Base-by-base conservation (phyloP, 2,113 vertebrate genomes). In the Tetrao urogallus region DNA sequence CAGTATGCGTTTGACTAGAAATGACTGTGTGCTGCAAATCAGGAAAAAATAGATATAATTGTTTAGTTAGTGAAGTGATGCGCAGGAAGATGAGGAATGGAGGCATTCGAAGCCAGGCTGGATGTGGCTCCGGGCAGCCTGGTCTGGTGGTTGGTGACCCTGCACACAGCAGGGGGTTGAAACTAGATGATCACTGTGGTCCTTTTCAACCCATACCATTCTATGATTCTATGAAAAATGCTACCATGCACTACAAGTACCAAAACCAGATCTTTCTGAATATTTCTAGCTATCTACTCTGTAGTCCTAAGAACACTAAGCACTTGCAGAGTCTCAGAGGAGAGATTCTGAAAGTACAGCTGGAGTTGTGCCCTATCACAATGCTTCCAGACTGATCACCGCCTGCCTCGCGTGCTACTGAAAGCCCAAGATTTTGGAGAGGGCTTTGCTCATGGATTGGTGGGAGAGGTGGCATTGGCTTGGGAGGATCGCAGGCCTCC, bases 1-100 rank as follows among this genome's bases (percentile, higher is more conserved):
- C 57, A 90, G 58, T 10, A 27, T 57, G 74, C 87, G 89, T 93
- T 90, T 94, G 93, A 94, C 94, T 96, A 72, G 86, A 96, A 95
- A 96, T 97, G 94, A 80, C 84, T 95, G 86, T 8, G 36, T 58
- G 71, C 92, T 80, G 85, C 93, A 86, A 69, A 38, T 9, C 28
- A 87, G 47, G 38, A 10, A 2, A 27, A 72, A 82, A 42, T 71
- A 83, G 11, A 32, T 57, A 92, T 11, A 25, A 64, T 83, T 82
- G 89, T 79, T 94, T 80, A 80, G 85, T 64, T 69, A 69, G 66
- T 43, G 69, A 19, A 40, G 77, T 21, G 32, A 65, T 30, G 13
- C 74, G 67, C 28, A 70, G 30, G 58, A 78, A 74, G 72, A 66
- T 11, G 48, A 50, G 48, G 48, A 50, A 50, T 24, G 48, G 48